Percentiles rank a stretch among this genome's conserved stretches.
phyloP scores from a whole-genome alignment of 1,140 invertebrate species.

The Bombus pyrosoma region DNA sequence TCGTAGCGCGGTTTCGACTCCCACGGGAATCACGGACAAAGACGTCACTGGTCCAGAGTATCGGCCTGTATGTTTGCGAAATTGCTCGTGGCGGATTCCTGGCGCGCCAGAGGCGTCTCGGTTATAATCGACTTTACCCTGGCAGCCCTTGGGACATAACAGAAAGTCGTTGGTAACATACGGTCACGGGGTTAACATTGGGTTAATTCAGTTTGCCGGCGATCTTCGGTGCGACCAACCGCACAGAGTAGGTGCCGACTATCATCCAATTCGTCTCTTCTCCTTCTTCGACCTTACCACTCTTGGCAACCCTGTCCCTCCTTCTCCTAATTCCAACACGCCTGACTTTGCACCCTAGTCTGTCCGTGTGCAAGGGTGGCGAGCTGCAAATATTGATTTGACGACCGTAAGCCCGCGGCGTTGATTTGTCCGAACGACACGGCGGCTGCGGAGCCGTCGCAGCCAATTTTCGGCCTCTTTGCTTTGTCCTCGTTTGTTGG shows the following conservation, averaged over 20 bases:
- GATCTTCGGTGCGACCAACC: conserved; percentile 64
- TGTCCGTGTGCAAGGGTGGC: conserved; percentile 46
- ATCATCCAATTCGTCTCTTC: not conserved
- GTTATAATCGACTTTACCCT: conserved; percentile 53
- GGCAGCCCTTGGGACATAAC: conserved; percentile 49
- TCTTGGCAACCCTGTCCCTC: conserved; percentile 3
- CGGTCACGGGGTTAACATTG: conserved; percentile 66
- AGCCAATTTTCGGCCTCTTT: conserved; percentile 66
- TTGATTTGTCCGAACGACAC: conserved; percentile 66
- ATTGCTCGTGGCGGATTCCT: conserved; percentile 39
- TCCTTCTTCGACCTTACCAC: conserved; percentile 4
- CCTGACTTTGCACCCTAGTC: conserved; percentile 47
- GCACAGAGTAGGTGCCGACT: not conserved
- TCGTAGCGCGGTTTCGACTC: not conserved
- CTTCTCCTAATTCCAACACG: conserved; percentile 60
- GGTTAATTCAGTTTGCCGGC: conserved; percentile 74
- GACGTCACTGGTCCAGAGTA: not conserved
- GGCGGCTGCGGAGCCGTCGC: conserved; percentile 1
- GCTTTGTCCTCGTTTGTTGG: conserved; percentile 56
- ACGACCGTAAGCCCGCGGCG: conserved; percentile 63
- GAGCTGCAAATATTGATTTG: conserved; percentile 75
- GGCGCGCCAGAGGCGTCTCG: not conserved
- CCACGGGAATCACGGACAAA: not conserved
- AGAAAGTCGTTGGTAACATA: conserved; percentile 73
- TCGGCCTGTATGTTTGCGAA: conserved; percentile 17